phyloP scores from a whole-genome alignment of 1,140 invertebrate species.

The Ips typographus region DNA sequence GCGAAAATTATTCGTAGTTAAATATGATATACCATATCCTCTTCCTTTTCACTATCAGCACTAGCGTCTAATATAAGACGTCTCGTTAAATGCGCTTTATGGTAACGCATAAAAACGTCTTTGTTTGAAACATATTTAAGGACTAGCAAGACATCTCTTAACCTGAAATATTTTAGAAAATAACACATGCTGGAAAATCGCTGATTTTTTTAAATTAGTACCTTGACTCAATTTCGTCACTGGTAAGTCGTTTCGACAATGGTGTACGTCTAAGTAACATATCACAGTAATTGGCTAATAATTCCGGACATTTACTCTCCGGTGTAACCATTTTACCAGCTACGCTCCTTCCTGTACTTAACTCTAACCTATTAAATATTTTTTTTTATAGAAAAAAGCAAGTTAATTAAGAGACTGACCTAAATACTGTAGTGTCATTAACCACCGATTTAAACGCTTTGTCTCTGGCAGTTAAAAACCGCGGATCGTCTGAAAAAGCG shows the following conservation, averaged over 20 bases:
- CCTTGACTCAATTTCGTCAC: conserved; percentile 92
- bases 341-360: conserved; percentile 60
- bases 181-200: not conserved
- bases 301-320: conserved; percentile 98
- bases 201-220: conserved; percentile 14
- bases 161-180: conserved; percentile 50
- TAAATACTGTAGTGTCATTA: conserved; percentile 95
- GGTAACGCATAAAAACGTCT: conserved; percentile 99
- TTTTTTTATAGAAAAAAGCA: not conserved
- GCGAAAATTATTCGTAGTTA: not conserved
- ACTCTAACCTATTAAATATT: conserved; percentile 58
- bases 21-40: conserved; percentile 80
- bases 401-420: conserved; percentile 45
- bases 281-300: conserved; percentile 99
- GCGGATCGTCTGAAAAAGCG: conserved; percentile 95
- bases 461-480: conserved; percentile 96
- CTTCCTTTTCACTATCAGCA: conserved; percentile 98
- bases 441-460: conserved; percentile 98
- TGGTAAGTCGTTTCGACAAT: conserved; percentile 93
- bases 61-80: conserved; percentile 89
- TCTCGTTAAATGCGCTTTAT: conserved; percentile 96
- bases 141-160: conserved; percentile 92
- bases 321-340: conserved; percentile 67
- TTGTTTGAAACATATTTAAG: conserved; percentile 99
- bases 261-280: conserved; percentile 96